Evolutionary conservation across 2,888 invertebrate species (phyloP), one percentile per base, ranked within the genome.

Genomic region (Hypomecis atomaria): DNA sequence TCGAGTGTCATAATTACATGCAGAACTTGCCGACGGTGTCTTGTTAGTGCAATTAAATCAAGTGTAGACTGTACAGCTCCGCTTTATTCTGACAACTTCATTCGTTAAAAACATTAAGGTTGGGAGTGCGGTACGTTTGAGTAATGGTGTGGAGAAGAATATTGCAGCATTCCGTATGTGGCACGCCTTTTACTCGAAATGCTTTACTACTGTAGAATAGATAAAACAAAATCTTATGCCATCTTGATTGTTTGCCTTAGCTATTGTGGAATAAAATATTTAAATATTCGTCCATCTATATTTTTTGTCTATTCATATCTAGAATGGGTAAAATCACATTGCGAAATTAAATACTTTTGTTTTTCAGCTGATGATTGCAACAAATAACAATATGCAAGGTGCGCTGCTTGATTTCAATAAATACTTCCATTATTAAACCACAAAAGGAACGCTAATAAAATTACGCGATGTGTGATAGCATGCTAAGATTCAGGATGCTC

Each of bases 21-120:
- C 79, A 74, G 73, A 79, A 81, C 77, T 83, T 78, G 72, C 59
- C 62, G 75, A 66, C 74, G 72, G 76, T 77, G 77, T 78, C 84
- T 85, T 83, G 84, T 86, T 85, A 85, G 78, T 79, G 78, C 81
- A 83, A 86, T 86, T 84, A 82, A 80, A 82, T 79, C 75, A 81
- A 77, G 76, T 73, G 76, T 72, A 70, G 66, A 66, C 75, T 73
- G 76, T 72, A 70, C 65, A 66, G 70, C 70, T 70, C 59, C 70
- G 73, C 71, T 75, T 71, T 60, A 64, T 69, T 64, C 73, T 67
- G 69, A 64, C 70, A 76, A 77, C 74, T 79, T 75, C 69, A 77
- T 80, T 76, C 72, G 72, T 68, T 80, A 77, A 69, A 76, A 81
- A 78, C 73, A 77, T 76, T 52, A 61, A 62, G 47, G 43, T 66